Percentiles rank a stretch among this genome's conserved stretches.
Conservation (phyloP, 2,888 invertebrate genomes). For the Ochropleura leucogaster region DNA sequence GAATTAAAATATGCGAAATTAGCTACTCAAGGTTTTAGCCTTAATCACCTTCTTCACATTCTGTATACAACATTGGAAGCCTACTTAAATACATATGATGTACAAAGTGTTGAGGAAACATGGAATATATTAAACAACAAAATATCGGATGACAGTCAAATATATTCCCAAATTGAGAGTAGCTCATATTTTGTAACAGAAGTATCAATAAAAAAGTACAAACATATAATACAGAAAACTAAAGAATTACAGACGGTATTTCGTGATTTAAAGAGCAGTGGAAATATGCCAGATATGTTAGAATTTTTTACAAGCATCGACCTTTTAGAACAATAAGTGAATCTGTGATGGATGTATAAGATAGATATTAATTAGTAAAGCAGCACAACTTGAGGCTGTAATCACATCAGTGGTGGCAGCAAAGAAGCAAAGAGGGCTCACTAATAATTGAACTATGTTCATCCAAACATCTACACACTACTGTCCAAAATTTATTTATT, state of each 20-base stretch:
- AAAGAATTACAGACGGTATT: slow-evolving; percentile 74
- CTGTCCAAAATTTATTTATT: not conserved
- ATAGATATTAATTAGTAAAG: not conserved
- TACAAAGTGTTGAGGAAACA: slow-evolving; percentile 78
- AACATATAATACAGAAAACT: slow-evolving; percentile 73
- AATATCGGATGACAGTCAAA: slow-evolving; percentile 53
- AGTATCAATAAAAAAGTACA: slow-evolving; percentile 80
- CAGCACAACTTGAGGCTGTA: not conserved
- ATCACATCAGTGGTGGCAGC: not conserved
- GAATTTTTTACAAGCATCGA: slow-evolving; percentile 78
- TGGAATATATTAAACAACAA: slow-evolving; percentile 77
- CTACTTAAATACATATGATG: slow-evolving; percentile 81
- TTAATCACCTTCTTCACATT: slow-evolving; percentile 74
- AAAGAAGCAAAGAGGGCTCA: not conserved
- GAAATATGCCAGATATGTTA: slow-evolving; percentile 71
- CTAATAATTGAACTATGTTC: not conserved
- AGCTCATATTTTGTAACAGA: slow-evolving; percentile 77
- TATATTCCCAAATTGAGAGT: slow-evolving; percentile 54
- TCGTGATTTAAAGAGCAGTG: slow-evolving; percentile 67
- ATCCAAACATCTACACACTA: not conserved
- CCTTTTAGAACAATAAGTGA: slow-evolving; percentile 61
- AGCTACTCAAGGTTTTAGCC: slow-evolving; percentile 21
- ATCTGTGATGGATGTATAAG: slow-evolving; percentile 9
- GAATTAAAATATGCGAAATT: slow-evolving; percentile 35
- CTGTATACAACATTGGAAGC: slow-evolving; percentile 81